Conservation (phyloP, 2,797 vertebrate species). For the Ambastaia sidthimunki region DNA sequence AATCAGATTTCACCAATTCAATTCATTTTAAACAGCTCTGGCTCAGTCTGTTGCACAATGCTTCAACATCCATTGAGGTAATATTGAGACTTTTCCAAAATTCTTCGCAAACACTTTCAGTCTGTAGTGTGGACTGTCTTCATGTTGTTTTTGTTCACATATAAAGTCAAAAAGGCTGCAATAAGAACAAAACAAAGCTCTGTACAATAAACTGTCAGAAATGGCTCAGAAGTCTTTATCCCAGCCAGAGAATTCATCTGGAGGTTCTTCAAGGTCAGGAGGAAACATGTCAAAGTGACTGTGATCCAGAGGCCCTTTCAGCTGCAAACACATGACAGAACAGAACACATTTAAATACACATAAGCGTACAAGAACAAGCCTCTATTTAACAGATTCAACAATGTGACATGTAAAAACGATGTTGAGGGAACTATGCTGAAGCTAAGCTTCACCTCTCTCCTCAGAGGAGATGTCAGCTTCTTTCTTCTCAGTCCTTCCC, state of each 20-base stretch:
- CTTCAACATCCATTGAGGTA: conserved; percentile 13
- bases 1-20: conserved; percentile 3
- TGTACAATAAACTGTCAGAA: neutral
- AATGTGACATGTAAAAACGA: neutral
- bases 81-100: conserved; percentile 7
- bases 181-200: neutral
- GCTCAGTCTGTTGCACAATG: neutral
- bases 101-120: neutral
- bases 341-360: neutral
- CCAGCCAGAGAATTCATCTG: conserved; percentile 81
- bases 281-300: conserved; percentile 81
- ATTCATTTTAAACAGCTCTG: neutral
- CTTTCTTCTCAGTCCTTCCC: conserved; percentile 76
- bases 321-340: conserved; percentile 60
- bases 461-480: conserved; percentile 75
- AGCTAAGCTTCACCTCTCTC: conserved; percentile 72
- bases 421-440: neutral
- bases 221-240: conserved; percentile 79
- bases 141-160: neutral
- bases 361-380: neutral
- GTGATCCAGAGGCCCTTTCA: conserved; percentile 79
- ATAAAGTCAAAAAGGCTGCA: neutral
- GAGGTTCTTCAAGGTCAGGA: conserved; percentile 75
- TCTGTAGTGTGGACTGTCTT: neutral
- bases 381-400: neutral